Evolutionary conservation across 1,140 invertebrate species (phyloP).

Genomic region (Macrostomum lignano): DNA sequence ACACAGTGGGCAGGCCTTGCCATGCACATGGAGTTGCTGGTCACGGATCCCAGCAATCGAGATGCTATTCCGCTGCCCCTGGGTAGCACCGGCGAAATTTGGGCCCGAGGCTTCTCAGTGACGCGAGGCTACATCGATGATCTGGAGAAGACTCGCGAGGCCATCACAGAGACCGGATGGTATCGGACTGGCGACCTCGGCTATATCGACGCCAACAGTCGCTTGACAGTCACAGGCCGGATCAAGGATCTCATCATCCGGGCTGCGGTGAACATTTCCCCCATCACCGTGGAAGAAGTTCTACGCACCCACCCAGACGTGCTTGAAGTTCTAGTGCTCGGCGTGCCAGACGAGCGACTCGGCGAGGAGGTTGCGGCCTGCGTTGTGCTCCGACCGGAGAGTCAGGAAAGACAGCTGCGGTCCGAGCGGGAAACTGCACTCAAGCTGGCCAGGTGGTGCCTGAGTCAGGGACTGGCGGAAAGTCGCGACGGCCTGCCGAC

Average conservation of each 20-base stretch:
- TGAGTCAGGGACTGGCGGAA: too few relatives aligned
- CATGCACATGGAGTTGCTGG: neutral
- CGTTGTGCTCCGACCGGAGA: neutral
- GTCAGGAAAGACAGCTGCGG: too few relatives aligned
- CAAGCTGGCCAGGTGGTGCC: too few relatives aligned
- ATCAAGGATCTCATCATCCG: slow-evolving; percentile 4
- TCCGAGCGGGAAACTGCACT: too few relatives aligned
- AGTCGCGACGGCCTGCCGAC: too few relatives aligned
- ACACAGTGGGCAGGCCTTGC: neutral
- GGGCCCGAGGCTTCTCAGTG: neutral
- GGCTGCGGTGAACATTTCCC: neutral
- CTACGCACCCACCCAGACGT: slow-evolving; percentile 3
- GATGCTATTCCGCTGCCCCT: slow-evolving; percentile 2
- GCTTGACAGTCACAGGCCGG: neutral
- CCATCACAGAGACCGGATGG: neutral
- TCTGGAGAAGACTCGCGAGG: neutral
- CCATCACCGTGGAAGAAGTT: slow-evolving; percentile 1
- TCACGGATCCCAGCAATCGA: slow-evolving; percentile 5
- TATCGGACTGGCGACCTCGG: slow-evolving; percentile 3
- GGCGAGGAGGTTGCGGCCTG: slow-evolving; percentile 6
- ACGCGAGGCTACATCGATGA: neutral
- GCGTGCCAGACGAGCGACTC: slow-evolving; percentile 2
- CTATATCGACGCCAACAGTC: neutral
- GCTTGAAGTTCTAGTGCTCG: slow-evolving; percentile 4
- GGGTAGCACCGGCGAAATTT: slow-evolving; percentile 2